Conservation (phyloP, 92 coral and sea anemone species). For the Muricea muricata region DNA sequence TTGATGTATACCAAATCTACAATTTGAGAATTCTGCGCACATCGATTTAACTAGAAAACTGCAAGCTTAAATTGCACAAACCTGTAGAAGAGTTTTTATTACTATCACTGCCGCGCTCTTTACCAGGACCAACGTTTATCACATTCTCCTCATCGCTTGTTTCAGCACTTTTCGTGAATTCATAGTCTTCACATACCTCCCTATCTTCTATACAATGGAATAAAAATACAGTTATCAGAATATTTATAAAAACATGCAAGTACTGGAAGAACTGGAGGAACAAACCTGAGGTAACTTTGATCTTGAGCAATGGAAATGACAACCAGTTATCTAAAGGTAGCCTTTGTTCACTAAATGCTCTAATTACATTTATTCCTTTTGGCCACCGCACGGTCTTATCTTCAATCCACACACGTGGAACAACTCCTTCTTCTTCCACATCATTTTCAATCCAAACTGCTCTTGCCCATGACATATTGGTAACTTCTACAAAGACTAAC, state of each 20-base stretch:
- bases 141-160: neutral
- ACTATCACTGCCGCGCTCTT: neutral
- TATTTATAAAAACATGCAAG: neutral
- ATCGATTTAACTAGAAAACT: no score
- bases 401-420: neutral
- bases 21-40: neutral
- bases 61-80: neutral
- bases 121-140: neutral
- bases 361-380: neutral
- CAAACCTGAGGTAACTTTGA: neutral
- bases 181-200: neutral
- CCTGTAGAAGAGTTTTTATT: neutral
- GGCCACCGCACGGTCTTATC: neutral
- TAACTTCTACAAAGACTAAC: neutral
- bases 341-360: neutral
- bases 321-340: neutral
- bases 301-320: neutral
- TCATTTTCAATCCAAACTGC: neutral
- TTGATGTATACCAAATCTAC: neutral
- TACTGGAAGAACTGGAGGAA: neutral
- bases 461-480: neutral
- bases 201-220: neutral
- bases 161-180: neutral
- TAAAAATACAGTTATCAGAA: no score
- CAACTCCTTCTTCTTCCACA: neutral